Evolutionary conservation across 2,797 vertebrate species (phyloP), one percentile per base, ranked within the genome.

Genomic region (Atherinosoma microstoma): DNA sequence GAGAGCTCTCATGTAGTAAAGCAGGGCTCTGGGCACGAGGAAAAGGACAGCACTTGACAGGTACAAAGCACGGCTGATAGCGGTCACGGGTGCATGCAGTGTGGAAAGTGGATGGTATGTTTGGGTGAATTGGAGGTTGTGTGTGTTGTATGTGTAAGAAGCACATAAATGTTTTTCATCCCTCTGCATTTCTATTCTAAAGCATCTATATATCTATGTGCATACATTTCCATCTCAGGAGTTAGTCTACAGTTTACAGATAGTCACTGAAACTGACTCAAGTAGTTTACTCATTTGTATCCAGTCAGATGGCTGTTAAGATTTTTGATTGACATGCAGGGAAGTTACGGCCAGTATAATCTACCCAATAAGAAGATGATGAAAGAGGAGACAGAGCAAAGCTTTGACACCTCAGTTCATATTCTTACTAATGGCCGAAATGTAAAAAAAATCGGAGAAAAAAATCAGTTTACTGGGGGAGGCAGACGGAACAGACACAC

Each of bases 21-120:
- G 91, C 88, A 72, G 75, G 84, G 92, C 92, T 94, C 84, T 88
- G 88, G 93, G 92, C 90, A 87, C 88, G 80, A 88, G 87, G 84
- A 90, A 91, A 91, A 91, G 91, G 93, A 93, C 91, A 85, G 84
- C 92, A 93, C 94, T 95, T 92, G 93, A 94, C 92, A 94, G 94
- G 94, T 95, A 94, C 93, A 95, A 94, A 94, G 93, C 90, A 88
- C 70, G 89, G 90, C 91, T 91, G 90, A 93, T 91, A 92, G 92
- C 67, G 84, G 90, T 93, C 91, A 93, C 63, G 86, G 93, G 87
- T 83, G 89, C 83, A 85, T 83, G 90, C 76, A 78, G 87, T 68
- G 87, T 87, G 82, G 76, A 87, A 86, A 87, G 89, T 80, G 85
- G 84, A 89, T 78, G 74, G 82, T 64, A 70, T 73, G 88, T 71